Evolutionary conservation across 2,113 vertebrate species (phyloP).

Genomic region (Corapipo altera): DNA sequence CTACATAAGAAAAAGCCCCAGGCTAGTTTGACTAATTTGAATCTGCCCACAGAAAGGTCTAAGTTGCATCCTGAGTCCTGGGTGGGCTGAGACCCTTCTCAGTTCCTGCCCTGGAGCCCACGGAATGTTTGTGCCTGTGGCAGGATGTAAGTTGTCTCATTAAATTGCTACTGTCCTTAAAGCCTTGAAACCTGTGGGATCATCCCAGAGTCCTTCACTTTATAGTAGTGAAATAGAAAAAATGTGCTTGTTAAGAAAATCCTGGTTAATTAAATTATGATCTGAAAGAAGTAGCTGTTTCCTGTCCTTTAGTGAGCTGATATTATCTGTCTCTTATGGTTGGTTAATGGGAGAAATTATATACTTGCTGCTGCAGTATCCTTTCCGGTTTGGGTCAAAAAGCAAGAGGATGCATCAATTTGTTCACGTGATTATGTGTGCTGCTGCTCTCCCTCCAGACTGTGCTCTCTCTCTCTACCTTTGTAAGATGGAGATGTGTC

Average conservation of each 20-base stretch:
- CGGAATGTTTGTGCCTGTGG: neutral
- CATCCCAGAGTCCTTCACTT: neutral
- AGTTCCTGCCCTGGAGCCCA: fast-evolving
- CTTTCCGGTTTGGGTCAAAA: neutral
- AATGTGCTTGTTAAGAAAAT: neutral
- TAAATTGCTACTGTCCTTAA: constrained; percentile 21
- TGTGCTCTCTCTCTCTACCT: neutral
- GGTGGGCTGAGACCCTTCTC: neutral
- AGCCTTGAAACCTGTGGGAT: neutral
- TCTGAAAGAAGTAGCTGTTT: neutral
- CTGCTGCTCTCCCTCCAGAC: neutral
- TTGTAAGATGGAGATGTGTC: fast-evolving
- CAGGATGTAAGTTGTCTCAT: neutral
- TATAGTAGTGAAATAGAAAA: neutral
- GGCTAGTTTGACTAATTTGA: neutral
- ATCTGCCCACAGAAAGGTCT: neutral
- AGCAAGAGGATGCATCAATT: neutral
- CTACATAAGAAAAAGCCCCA: neutral
- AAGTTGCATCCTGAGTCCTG: neutral
- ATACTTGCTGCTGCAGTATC: neutral
- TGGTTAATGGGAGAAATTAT: neutral
- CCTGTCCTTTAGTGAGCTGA: neutral
- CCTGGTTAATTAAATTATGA: constrained; percentile 2
- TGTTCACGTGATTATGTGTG: neutral
- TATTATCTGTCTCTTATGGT: neutral